A percentile compares a stretch with the other conserved stretches of the same genome.
Conservation (phyloP, 2,113 vertebrate species). For the Zosterops borbonicus region DNA sequence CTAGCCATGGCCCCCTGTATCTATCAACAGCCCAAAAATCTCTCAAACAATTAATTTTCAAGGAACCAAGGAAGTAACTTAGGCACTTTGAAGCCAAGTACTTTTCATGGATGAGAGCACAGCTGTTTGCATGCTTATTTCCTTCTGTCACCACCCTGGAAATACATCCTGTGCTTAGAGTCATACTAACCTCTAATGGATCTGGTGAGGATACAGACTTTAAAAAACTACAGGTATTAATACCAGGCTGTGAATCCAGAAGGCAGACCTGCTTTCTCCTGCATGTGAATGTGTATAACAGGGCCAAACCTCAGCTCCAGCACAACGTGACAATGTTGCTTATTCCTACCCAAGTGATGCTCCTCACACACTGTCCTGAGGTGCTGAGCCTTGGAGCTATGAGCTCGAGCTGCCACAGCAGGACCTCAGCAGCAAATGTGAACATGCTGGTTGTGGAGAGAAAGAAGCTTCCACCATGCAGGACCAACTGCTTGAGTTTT, state of each 20-base stretch:
- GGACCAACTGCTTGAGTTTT: neutral
- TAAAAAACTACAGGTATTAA: neutral
- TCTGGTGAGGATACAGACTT: neutral
- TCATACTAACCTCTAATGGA: neutral
- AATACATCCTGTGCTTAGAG: neutral
- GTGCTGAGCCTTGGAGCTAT: rapidly evolving
- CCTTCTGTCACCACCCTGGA: neutral
- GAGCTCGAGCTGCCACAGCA: neutral
- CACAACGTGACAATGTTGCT: rapidly evolving
- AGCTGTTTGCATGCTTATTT: neutral
- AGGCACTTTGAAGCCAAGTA: neutral
- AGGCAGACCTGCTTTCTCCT: neutral
- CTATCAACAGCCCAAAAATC: neutral
- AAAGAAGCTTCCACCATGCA: neutral
- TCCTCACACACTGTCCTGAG: neutral
- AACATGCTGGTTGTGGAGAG: rapidly evolving
- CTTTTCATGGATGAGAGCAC: neutral
- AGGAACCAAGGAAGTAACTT: neutral
- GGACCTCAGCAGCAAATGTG: neutral
- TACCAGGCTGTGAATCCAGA: neutral
- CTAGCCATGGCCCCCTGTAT: neutral
- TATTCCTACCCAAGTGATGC: rapidly evolving
- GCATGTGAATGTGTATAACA: rapidly evolving
- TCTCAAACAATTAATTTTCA: neutral
- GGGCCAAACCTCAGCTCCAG: neutral